phyloP scores from a whole-genome alignment of 2,797 vertebrate genomes.

The Taenioides sp. region DNA sequence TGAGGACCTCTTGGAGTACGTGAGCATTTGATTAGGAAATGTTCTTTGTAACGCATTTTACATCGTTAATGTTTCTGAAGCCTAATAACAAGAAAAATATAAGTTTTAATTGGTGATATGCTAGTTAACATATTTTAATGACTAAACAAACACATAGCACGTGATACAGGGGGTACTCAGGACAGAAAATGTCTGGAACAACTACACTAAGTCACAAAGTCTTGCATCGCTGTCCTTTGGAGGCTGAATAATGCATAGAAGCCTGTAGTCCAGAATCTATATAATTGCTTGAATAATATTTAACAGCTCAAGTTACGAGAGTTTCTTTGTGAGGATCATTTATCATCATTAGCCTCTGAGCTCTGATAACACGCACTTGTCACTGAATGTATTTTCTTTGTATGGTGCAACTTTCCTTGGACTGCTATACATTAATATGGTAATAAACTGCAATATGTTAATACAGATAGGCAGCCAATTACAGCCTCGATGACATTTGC shows the following conservation, averaged over 20 bases:
- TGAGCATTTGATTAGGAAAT: no score
- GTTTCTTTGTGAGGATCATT: slow-evolving; percentile 27
- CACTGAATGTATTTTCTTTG: slow-evolving; percentile 18
- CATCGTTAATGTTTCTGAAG: no score
- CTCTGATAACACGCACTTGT: slow-evolving; percentile 12
- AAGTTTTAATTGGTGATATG: no score
- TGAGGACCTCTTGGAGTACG: no score
- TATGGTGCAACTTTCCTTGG: slow-evolving; percentile 13
- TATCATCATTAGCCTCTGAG: slow-evolving; percentile 40
- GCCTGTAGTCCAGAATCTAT: slow-evolving; percentile 7
- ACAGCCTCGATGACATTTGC: slow-evolving; percentile 14
- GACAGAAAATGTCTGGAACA: background rate
- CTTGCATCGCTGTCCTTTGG: background rate
- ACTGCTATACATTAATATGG: slow-evolving; percentile 15
- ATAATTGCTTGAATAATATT: slow-evolving; percentile 14
- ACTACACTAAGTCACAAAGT: background rate
- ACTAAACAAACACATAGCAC: no score
- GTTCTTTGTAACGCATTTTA: no score
- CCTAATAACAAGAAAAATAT: no score
- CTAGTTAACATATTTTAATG: no score
- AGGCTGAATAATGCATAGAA: slow-evolving; percentile 7
- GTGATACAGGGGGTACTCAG: no score
- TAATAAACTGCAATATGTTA: slow-evolving; percentile 17
- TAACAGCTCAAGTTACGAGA: slow-evolving; percentile 22
- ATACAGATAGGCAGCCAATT: slow-evolving; percentile 20